These are phyloP conservation scores for Gasteruption jaculator DNA, from an alignment of 2,888 invertebrate genomes.

Conservation along the genomic window DNA sequence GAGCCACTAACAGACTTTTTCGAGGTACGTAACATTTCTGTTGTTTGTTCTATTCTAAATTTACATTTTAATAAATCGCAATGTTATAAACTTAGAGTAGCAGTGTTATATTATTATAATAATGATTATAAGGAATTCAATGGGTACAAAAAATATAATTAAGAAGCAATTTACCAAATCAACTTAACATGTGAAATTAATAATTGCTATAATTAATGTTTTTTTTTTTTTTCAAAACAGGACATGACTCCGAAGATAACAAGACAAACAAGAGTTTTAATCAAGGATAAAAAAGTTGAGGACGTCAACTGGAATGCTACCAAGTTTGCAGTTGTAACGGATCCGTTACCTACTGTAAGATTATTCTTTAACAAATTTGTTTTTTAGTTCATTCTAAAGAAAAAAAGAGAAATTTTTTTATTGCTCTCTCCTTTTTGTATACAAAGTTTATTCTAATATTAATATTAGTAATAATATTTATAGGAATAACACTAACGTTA, in stretches of 20 bases:
- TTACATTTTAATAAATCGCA: too few relatives aligned
- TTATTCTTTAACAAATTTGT: conserved; percentile 30
- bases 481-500: too few relatives aligned
- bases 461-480: conserved; percentile 9
- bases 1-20: conserved; percentile 58
- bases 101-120: not conserved
- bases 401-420: too few relatives aligned
- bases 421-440: not conserved
- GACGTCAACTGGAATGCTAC: conserved; percentile 42
- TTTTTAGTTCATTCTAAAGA: too few relatives aligned
- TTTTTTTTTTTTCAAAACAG: conserved; percentile 38
- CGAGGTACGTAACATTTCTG: conserved; percentile 46
- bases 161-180: too few relatives aligned
- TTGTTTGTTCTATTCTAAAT: not conserved
- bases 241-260: conserved; percentile 63
- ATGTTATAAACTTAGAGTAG: not conserved
- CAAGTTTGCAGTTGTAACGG: conserved; percentile 52
- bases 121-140: not conserved
- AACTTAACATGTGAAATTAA: too few relatives aligned
- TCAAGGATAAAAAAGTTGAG: conserved; percentile 46
- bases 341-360: conserved; percentile 51
- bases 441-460: not conserved
- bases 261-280: conserved; percentile 57
- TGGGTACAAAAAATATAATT: too few relatives aligned
- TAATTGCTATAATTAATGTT: too few relatives aligned